phyloP scores from a whole-genome alignment of 2,113 vertebrate species.

The Podarcis muralis region DNA sequence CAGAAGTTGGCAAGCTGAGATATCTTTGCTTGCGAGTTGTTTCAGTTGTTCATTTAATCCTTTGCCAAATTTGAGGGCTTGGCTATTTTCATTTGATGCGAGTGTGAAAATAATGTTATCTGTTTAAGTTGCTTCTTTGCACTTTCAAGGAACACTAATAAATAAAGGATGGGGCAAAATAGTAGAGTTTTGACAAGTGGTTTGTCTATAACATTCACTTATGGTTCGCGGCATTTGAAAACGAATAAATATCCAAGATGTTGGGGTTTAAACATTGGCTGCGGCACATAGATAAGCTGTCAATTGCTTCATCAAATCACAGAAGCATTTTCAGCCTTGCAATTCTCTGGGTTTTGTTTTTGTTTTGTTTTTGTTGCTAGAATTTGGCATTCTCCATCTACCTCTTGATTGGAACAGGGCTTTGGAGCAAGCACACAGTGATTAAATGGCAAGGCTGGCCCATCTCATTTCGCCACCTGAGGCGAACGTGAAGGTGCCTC shows the following conservation, averaged over 20 bases:
- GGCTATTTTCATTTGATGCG: conserved; percentile 70
- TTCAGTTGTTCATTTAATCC: conserved; percentile 43
- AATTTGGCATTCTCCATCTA: conserved; percentile 9
- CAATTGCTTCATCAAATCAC: conserved; percentile 49
- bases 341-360: conserved; percentile 3
- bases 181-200: conserved; percentile 72
- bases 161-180: conserved; percentile 61
- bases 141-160: conserved; percentile 54
- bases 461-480: too few species aligned
- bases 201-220: conserved; percentile 74
- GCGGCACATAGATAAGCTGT: conserved; percentile 67
- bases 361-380: background rate
- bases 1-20: conserved; percentile 61
- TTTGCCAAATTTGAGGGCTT: conserved; percentile 67
- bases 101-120: conserved; percentile 74
- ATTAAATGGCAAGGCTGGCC: background rate
- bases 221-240: conserved; percentile 73
- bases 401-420: background rate
- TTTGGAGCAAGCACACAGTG: fast-evolving
- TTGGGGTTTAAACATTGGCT: conserved; percentile 75
- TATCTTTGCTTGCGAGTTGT: conserved; percentile 61
- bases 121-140: conserved; percentile 75
- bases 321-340: conserved; percentile 21
- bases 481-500: too few species aligned
- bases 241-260: conserved; percentile 74